Evolutionary conservation across 2,797 vertebrate genomes (phyloP), one percentile per base, ranked within the genome.

Genomic region (Acanthurus tractus): DNA sequence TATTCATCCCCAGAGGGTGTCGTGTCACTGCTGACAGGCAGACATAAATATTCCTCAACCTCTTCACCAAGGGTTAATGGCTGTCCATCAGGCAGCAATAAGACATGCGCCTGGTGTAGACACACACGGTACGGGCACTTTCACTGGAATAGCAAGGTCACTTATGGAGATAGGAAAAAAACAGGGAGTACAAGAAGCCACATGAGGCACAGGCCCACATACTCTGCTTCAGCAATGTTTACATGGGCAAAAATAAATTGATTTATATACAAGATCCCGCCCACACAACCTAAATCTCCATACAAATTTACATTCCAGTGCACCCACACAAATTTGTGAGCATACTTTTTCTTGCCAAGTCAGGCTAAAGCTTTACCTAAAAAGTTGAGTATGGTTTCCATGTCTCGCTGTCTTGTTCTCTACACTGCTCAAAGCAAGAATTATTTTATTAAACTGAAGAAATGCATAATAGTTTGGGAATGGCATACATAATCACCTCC

Each of bases 41-140:
- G 89, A 94, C 92, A 93, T 93, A 94, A 94, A 93, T 92, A 94
- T 92, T 94, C 91, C 84, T 86, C 89, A 86, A 92, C 89, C 90
- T 75, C 76, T 83, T 89, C 86, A 81, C 88, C 76, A 89, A 82
- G 90, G 93, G 95, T 94, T 95, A 95, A 95, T 93, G 86, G 90
- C 86, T 91, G 93, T 92, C 92, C 88, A 93, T 95, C 92, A 95
- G 59, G 66, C 83, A 75, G 88, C 83, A 81, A 84, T 76, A 81
- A 87, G 86, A 89, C 88, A 86, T 15, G 36, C 46, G 83, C 52
- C 61, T 53, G 15, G 17, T 71, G 74, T 55, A 67, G 55, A 88
- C 75, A 78, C 81, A 78, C 85, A 74, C 68, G 74, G 63, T 75
- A 58, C 63, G 72, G 73, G 34, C 70, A 80, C 70, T 81, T 84